phyloP scores from a whole-genome alignment of 2,888 invertebrate species.

The Coelinius sp. region DNA sequence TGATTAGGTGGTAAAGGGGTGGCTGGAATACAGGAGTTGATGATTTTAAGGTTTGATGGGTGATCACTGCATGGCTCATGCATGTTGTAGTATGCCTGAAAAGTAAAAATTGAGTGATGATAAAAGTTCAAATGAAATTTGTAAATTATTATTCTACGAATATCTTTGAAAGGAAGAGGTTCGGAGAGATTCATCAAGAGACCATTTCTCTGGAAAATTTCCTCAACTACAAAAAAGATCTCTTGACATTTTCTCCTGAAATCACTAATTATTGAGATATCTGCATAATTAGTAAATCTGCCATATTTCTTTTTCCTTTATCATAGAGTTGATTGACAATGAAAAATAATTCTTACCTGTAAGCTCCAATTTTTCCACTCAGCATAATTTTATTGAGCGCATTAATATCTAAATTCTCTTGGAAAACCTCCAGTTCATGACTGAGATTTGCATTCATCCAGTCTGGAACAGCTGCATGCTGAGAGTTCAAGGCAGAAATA shows the following conservation, averaged over 20 bases:
- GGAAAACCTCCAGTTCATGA: constrained; percentile 28
- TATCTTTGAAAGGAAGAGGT: no score
- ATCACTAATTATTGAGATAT: no score
- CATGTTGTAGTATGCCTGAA: constrained; percentile 56
- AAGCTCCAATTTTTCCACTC: constrained; percentile 57
- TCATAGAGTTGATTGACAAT: no score
- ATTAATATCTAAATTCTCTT: constrained; percentile 44
- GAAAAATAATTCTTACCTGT: no score
- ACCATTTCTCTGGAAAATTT: no score
- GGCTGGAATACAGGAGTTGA: constrained; percentile 58
- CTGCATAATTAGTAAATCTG: no score
- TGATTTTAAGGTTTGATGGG: constrained; percentile 43
- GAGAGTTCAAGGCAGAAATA: background rate
- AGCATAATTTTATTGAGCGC: constrained; percentile 62
- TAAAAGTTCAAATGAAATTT: background rate
- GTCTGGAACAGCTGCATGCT: background rate
- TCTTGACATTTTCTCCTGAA: no score
- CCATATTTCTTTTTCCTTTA: no score
- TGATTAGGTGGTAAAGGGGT: constrained; percentile 60
- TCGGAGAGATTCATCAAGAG: no score
- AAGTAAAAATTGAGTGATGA: constrained; percentile 16
- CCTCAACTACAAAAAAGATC: no score
- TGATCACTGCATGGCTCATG: constrained; percentile 52
- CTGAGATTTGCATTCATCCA: constrained; percentile 12
- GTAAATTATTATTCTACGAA: background rate